These are phyloP conservation scores for Pristionchus maxplancki DNA, from an alignment of 2,888 invertebrate genomes.

Conservation along the genomic window DNA sequence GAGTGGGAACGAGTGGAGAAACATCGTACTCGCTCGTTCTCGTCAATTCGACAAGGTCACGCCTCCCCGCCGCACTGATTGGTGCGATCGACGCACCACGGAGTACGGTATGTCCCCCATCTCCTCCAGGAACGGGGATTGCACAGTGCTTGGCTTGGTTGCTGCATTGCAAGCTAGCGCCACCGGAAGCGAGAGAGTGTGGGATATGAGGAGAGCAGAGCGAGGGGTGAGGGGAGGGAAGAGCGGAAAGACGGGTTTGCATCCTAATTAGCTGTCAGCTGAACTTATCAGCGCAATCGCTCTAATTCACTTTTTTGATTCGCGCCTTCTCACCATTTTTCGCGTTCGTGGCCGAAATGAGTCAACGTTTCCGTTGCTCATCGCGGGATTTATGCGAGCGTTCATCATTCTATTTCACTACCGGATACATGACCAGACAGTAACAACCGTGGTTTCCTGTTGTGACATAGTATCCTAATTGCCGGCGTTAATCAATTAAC, in stretches of 20 bases:
- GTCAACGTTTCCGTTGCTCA: background rate
- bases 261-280: conserved; percentile 40
- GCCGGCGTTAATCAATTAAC: background rate
- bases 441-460: too few species aligned
- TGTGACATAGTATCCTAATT: too few species aligned
- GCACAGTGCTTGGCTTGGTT: background rate
- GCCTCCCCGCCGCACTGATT: conserved; percentile 26
- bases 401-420: background rate
- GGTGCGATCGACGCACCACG: background rate
- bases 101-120: background rate
- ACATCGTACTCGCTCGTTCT: background rate
- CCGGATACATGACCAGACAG: background rate
- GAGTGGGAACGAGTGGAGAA: background rate
- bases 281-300: conserved; percentile 26
- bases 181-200: conserved; percentile 26
- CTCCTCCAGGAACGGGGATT: background rate
- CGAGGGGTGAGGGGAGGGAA: background rate
- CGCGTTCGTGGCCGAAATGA: background rate
- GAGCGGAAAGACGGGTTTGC: conserved; percentile 22
- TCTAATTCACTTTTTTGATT: background rate
- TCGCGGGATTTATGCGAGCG: background rate
- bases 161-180: conserved; percentile 19
- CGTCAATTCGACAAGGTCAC: background rate
- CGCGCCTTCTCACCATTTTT: background rate
- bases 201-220: background rate